Evolutionary conservation across 2,888 invertebrate species (phyloP), one percentile per base, ranked within the genome.

Genomic region (Eledone cirrhosa): DNA sequence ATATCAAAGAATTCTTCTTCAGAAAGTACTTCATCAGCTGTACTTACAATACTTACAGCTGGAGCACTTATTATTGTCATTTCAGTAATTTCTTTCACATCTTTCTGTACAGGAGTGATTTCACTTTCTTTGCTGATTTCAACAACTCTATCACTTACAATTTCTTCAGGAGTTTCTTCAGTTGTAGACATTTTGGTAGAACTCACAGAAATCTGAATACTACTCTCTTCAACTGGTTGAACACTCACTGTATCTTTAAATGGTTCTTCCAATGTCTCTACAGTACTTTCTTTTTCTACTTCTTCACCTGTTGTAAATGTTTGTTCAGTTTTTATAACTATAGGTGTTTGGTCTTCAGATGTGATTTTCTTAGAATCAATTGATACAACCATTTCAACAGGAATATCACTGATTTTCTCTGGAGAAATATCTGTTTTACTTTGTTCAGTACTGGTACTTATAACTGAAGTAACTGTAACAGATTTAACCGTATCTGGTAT

Each of bases 381-480:
- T 8, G 33, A 22, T 14, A 53, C 48, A 47, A 22, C 48, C 24
- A 76, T 53, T 48, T 76, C 41, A 22, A 48, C 29, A 76, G 76
- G 53, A 31, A 31, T 33, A 41, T 77, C 27, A 29, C 24, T 77
- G 5, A 41, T n/a, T 13, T 77, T 67, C 27, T 78, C 67, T 53
- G 77, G 77, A 59, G 74, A 78, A 29, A 31, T 53, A 22, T 59
- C 48, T 19, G 67, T 78, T 75, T 77, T 22, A 22, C 72, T 69
- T 24, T 77, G 78, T 31, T 78, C 79, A 13, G n/a, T 33, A 22
- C 33, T 33, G 16, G 72, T 72, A 16, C 19, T 72, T 11, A 47
- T 78, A 74, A 14, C 22, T 81, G 78, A 74, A 78, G 48, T 53
- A 74, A 78, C 63, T 81, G 29, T 69, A n/a, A 8, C 31, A n/a